A percentile compares a stretch with the other conserved stretches of the same genome.
phyloP scores from a whole-genome alignment of 2,797 vertebrate genomes.

The Podargus strigoides region DNA sequence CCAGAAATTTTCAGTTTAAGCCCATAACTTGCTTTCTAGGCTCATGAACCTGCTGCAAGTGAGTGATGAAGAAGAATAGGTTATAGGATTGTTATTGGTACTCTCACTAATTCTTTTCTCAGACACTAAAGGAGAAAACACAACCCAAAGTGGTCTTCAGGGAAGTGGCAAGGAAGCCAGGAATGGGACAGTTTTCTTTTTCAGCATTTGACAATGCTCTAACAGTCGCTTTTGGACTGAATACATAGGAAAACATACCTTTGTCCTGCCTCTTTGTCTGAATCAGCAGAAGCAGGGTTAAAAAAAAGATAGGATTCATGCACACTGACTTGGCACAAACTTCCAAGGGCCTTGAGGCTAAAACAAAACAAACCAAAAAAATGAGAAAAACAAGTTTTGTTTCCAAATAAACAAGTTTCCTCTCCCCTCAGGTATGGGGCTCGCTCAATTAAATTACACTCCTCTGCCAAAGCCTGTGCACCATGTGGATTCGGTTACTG shows the following conservation, averaged over 20 bases:
- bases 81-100: background rate
- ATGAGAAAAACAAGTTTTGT: conserved; percentile 56
- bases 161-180: background rate
- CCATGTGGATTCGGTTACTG: conserved; percentile 25
- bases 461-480: conserved; percentile 45
- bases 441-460: background rate
- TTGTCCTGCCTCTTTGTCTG: background rate
- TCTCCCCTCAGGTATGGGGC: conserved; percentile 57
- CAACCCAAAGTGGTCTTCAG: background rate
- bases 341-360: conserved; percentile 5
- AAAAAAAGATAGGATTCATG: background rate
- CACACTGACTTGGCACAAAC: background rate
- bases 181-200: background rate
- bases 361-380: conserved; percentile 13
- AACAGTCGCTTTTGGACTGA: background rate
- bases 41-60: background rate
- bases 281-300: conserved; percentile 33
- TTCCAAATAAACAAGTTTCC: conserved; percentile 67
- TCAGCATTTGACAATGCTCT: background rate
- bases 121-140: background rate
- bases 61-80: background rate
- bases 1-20: background rate
- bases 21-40: background rate
- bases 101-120: background rate
- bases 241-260: background rate